Conservation (phyloP, 2,113 vertebrate genomes). For the Muntiacus reevesi region DNA sequence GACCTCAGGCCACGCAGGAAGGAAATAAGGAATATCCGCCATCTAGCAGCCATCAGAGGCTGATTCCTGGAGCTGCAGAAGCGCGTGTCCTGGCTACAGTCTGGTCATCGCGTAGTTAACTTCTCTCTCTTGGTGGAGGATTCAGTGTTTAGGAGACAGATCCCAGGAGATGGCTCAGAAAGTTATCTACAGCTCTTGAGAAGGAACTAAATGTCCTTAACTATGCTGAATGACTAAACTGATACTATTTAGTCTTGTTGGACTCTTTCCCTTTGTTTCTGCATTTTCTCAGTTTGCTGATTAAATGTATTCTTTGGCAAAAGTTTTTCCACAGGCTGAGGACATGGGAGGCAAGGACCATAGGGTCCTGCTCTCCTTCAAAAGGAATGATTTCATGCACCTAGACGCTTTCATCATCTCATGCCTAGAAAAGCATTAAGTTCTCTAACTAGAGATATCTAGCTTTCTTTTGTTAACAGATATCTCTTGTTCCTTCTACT, state of each 20-base stretch:
- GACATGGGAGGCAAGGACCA: not conserved
- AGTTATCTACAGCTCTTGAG: not conserved
- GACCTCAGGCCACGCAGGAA: not conserved
- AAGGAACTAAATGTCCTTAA: not conserved
- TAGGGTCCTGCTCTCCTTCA: not conserved
- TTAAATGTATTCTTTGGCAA: not conserved
- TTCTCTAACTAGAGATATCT: not conserved
- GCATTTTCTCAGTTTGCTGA: not conserved
- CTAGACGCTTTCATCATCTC: not conserved
- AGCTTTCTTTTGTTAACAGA: not conserved
- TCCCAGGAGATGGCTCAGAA: not conserved
- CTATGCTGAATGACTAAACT: not conserved
- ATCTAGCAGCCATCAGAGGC: not conserved
- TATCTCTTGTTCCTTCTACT: not conserved
- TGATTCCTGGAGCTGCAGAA: not conserved
- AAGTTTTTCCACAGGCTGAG: not conserved
- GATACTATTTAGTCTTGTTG: not conserved
- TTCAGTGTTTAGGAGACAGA: not conserved
- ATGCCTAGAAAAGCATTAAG: not conserved
- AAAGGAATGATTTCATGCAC: not conserved
- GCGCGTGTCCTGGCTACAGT: not conserved
- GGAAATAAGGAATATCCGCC: not conserved
- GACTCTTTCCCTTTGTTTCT: not conserved
- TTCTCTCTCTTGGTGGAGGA: not conserved
- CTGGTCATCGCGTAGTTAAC: fast-evolving